phyloP scores from a whole-genome alignment of 2,888 invertebrate species.

The Yponomeuta evonymella region DNA sequence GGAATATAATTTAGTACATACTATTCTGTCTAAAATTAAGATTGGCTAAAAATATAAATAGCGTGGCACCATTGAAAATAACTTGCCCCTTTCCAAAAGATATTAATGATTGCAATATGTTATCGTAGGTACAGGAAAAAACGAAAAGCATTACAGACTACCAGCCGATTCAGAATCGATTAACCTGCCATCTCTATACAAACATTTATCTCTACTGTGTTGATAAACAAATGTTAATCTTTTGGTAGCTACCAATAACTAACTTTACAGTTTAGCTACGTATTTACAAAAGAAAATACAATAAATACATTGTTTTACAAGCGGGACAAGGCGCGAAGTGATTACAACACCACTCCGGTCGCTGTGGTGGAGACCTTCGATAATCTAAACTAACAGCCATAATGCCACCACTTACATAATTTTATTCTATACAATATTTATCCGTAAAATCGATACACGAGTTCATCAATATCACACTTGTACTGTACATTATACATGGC shows the following conservation, averaged over 20 bases:
- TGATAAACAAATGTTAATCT: conserved; percentile 32
- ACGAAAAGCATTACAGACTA: conserved; percentile 38
- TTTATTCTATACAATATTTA: conserved; percentile 29
- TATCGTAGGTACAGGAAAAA: conserved; percentile 35
- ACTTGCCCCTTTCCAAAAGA: conserved; percentile 34
- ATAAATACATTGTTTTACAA: conserved; percentile 50
- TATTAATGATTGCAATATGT: conserved; percentile 50
- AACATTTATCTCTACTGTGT: conserved; percentile 28
- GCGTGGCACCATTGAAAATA: conserved; percentile 60
- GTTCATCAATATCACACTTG: conserved; percentile 54
- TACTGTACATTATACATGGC: conserved; percentile 62
- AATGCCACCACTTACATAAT: conserved; percentile 22
- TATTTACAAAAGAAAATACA: conserved; percentile 54
- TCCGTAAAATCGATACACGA: conserved; percentile 19
- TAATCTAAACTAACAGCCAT: conserved; percentile 40
- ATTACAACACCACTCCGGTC: conserved; percentile 66
- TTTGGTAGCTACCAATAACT: conserved; percentile 43
- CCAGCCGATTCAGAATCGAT: conserved; percentile 60
- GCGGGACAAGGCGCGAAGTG: conserved; percentile 51
- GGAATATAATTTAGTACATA: conserved; percentile 64
- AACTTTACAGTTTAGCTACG: conserved; percentile 32
- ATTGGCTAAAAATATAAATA: conserved; percentile 63
- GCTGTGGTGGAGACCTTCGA: conserved; percentile 26
- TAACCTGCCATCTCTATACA: conserved; percentile 38
- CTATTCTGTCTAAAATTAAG: conserved; percentile 58